Conservation (phyloP, 2,888 invertebrate species). For the Apodemia duryi region DNA sequence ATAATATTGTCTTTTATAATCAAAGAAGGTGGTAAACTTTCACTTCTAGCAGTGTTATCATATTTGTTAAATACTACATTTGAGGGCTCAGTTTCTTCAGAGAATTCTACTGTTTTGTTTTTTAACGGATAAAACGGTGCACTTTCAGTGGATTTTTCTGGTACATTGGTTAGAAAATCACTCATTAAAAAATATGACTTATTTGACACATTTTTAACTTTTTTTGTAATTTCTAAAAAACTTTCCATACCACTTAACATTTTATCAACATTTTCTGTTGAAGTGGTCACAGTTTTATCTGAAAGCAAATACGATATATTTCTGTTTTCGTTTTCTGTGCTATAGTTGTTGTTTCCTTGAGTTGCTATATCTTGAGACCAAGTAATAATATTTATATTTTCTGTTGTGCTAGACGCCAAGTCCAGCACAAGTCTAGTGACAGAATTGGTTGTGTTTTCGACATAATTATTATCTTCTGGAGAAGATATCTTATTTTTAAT, state of each 20-base stretch:
- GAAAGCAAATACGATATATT: background rate
- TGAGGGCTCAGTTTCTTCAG: background rate
- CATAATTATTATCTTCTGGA: too few species aligned
- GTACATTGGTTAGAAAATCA: background rate
- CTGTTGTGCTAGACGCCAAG: too few species aligned
- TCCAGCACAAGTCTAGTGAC: too few species aligned
- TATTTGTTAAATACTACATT: background rate
- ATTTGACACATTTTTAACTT: background rate
- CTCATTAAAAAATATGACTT: background rate
- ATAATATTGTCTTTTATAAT: background rate
- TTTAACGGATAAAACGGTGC: background rate
- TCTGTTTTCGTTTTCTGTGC: background rate
- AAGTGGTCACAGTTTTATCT: background rate
- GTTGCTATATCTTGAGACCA: background rate
- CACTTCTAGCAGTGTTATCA: background rate
- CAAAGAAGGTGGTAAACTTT: background rate
- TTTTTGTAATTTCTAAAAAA: background rate
- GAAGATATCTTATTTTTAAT: too few species aligned
- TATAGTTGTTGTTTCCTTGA: background rate
- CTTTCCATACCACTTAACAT: background rate
- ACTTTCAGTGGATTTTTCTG: background rate
- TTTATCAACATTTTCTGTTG: background rate
- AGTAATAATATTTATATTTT: too few species aligned
- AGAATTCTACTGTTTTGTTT: background rate
- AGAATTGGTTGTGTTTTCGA: too few species aligned